A percentile compares a stretch with the other conserved stretches of the same genome.
Evolutionary conservation across 2,797 vertebrate genomes (phyloP).

Genomic region (Novumbra hubbsi): DNA sequence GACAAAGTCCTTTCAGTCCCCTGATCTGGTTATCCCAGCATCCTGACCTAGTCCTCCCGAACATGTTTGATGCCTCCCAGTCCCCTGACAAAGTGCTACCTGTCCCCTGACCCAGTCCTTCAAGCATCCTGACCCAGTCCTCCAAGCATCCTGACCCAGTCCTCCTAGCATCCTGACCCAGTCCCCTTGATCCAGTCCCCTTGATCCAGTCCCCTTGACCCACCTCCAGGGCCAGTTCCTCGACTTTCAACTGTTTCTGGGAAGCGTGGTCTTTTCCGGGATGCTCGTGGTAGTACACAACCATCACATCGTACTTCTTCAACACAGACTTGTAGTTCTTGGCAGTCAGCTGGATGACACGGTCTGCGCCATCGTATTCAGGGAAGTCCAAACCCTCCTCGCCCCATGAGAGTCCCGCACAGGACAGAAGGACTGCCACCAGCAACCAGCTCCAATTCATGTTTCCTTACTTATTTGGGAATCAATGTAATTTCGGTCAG

Average conservation of each 20-base stretch:
- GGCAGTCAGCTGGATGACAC: constrained; percentile 79
- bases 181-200: neutral
- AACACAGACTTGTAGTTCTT: constrained; percentile 87
- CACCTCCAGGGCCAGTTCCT: constrained; percentile 89
- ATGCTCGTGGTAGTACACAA: constrained; percentile 88
- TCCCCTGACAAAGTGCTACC: neutral
- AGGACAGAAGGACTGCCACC: constrained; percentile 72
- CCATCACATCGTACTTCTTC: constrained; percentile 87
- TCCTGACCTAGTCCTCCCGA: neutral
- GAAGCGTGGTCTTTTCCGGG: constrained; percentile 80
- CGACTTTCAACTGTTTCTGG: constrained; percentile 84
- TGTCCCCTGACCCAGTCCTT: constrained; percentile 55
- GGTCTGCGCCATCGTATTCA: constrained; percentile 84
- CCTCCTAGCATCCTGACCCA: neutral
- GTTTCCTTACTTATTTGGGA: constrained; percentile 51
- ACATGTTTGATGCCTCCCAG: neutral
- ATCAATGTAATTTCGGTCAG: constrained; percentile 43
- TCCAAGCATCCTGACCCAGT: neutral
- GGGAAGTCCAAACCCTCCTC: constrained; percentile 81
- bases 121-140: constrained; percentile 76
- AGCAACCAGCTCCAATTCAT: constrained; percentile 79
- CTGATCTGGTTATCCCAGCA: neutral
- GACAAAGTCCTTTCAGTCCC: neutral
- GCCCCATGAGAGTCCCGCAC: constrained; percentile 57
- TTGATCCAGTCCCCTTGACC: constrained; percentile 32